These are phyloP conservation scores for Chelon auratus DNA, from an alignment of 2,797 vertebrate species.

Conservation along the genomic window DNA sequence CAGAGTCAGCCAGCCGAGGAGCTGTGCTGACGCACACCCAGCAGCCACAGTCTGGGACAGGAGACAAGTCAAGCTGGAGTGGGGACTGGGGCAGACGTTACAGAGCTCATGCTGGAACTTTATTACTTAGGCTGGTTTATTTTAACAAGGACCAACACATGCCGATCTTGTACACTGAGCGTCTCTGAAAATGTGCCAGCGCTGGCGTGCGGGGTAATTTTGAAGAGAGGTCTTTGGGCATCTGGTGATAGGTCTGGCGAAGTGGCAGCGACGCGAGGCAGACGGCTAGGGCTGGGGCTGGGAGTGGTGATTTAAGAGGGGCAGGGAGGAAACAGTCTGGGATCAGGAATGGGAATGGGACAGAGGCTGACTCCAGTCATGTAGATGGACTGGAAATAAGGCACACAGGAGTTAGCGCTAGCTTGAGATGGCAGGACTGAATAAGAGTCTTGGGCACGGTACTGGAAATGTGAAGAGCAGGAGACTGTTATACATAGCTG, in stretches of 20 bases:
- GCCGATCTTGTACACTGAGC: conserved; percentile 47
- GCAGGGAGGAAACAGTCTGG: conserved; percentile 64
- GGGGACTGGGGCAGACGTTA: conserved; percentile 65
- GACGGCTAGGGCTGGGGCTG: conserved; percentile 49
- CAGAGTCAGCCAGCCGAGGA: conserved; percentile 76
- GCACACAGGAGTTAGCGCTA: conserved; percentile 37
- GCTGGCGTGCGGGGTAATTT: conserved; percentile 47
- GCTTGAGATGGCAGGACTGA: conserved; percentile 41
- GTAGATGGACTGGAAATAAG: conserved; percentile 61
- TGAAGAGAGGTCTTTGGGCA: conserved; percentile 41
- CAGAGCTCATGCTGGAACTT: conserved; percentile 69
- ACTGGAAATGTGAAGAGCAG: conserved; percentile 42
- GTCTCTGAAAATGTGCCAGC: conserved; percentile 39
- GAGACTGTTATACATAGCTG: conserved; percentile 44
- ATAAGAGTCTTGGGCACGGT: conserved; percentile 37
- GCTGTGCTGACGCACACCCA: conserved; percentile 80
- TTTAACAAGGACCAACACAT: conserved; percentile 63
- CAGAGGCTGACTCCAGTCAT: conserved; percentile 66
- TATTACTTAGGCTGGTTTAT: conserved; percentile 78
- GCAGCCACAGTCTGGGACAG: conserved; percentile 82
- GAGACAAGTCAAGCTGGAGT: conserved; percentile 76
- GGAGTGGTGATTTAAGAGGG: conserved; percentile 70
- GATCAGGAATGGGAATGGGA: conserved; percentile 51
- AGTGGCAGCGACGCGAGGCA: conserved; percentile 41
- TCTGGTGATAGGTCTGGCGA: conserved; percentile 41